A percentile compares a stretch with the other conserved stretches of the same genome.
These are phyloP conservation scores for Acanthurus leucopareius DNA, from an alignment of 2,797 vertebrate species.

Conservation along the genomic window DNA sequence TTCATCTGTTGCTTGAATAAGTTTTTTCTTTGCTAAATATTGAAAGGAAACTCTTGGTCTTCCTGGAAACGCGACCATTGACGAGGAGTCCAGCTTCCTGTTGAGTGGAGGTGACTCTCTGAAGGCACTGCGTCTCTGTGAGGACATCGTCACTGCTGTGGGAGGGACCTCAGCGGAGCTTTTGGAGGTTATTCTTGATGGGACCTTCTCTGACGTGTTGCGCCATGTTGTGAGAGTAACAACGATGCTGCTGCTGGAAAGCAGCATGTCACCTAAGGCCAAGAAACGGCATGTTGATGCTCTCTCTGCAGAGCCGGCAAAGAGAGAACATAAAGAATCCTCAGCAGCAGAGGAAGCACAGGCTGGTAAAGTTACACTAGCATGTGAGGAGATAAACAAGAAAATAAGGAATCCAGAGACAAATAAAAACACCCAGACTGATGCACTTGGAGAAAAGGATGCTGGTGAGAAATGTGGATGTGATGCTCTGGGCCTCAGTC, in stretches of 20 bases:
- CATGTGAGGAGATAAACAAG: slow-evolving; percentile 63
- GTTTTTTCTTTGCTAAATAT: not conserved
- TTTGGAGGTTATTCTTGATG: slow-evolving; percentile 90
- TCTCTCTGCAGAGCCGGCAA: slow-evolving; percentile 18
- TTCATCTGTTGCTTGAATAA: not conserved
- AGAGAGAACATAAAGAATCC: slow-evolving; percentile 55
- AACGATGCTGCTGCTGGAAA: slow-evolving; percentile 50
- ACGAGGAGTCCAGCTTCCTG: slow-evolving; percentile 88
- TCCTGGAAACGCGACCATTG: slow-evolving; percentile 74
- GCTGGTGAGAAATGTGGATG: not conserved
- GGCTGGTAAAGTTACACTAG: slow-evolving; percentile 69
- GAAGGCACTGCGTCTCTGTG: slow-evolving; percentile 87
- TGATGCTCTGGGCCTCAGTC: slow-evolving; percentile 62
- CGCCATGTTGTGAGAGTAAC: slow-evolving; percentile 73
- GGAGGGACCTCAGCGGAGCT: slow-evolving; percentile 86
- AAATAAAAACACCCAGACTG: not conserved
- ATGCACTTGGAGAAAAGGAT: not conserved
- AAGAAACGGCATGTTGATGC: slow-evolving; percentile 43
- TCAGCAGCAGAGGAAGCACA: slow-evolving; percentile 9
- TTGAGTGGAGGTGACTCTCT: slow-evolving; percentile 94
- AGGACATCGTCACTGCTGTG: slow-evolving; percentile 85
- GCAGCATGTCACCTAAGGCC: slow-evolving; percentile 2
- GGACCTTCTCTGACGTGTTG: slow-evolving; percentile 88
- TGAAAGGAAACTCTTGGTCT: slow-evolving; percentile 87
- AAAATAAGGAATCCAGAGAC: not conserved